Percentiles rank a stretch among this genome's conserved stretches.
Conservation (phyloP, 2,797 vertebrate genomes). For the Avahi laniger region DNA sequence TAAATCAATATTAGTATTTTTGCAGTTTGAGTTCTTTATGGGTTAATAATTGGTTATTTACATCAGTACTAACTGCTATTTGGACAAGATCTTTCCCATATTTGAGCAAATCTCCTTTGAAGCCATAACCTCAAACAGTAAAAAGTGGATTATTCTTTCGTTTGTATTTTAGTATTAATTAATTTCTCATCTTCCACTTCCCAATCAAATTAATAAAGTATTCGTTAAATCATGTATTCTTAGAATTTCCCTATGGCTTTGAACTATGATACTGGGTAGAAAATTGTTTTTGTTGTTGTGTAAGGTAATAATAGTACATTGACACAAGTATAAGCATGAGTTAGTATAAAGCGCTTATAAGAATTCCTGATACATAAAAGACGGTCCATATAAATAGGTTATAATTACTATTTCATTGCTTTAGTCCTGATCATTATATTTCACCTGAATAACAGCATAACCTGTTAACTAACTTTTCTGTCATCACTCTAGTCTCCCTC, state of each 20-base stretch:
- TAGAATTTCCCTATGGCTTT: not conserved
- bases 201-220: not conserved
- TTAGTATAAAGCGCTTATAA: not conserved
- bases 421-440: not conserved
- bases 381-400: not conserved
- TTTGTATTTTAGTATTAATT: not conserved
- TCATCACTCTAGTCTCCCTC: not conserved
- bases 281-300: not conserved
- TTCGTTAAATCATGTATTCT: not conserved
- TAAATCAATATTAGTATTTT: constrained; percentile 4
- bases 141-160: not conserved
- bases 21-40: not conserved
- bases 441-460: not conserved
- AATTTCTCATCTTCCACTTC: not conserved
- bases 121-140: not conserved
- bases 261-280: not conserved
- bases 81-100: not conserved
- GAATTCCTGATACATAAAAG: not conserved
- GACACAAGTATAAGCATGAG: not conserved
- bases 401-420: not conserved
- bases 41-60: not conserved
- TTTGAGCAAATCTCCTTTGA: not conserved
- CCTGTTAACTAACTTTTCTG: not conserved
- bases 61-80: not conserved
- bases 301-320: not conserved